Conservation (phyloP, 2,113 vertebrate genomes). For the Heloderma charlesbogerti region DNA sequence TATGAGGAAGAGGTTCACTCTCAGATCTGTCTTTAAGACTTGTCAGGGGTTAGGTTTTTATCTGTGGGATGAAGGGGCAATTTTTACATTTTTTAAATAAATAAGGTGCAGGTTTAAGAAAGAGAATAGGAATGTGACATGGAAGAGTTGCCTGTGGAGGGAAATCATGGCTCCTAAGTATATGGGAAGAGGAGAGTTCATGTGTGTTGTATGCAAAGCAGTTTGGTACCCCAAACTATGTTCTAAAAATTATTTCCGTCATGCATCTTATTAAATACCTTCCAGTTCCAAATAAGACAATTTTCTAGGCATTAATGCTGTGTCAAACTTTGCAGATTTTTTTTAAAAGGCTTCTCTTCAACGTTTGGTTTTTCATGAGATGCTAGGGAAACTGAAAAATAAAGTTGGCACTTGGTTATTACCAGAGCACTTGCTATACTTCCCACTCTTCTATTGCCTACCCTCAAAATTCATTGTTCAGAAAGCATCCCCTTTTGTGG, state of each 20-base stretch:
- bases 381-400: neutral
- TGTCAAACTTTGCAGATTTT: neutral
- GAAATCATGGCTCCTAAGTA: neutral
- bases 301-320: neutral
- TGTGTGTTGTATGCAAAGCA: neutral
- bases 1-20: neutral
- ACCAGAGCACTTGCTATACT: neutral
- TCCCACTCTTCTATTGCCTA: neutral
- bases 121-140: neutral
- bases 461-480: neutral
- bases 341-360: neutral
- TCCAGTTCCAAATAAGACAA: neutral
- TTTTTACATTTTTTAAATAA: neutral
- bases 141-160: neutral
- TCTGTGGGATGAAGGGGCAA: neutral
- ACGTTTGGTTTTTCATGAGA: neutral
- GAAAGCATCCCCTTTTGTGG: conserved; percentile 1
- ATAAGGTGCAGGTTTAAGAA: neutral
- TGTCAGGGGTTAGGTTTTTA: neutral
- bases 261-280: no score
- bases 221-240: neutral
- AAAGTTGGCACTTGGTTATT: neutral
- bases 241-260: neutral
- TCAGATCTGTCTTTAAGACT: neutral
- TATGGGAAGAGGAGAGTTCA: neutral